These are phyloP conservation scores for Labrus mixtus DNA, from an alignment of 2,113 vertebrate genomes.

Conservation along the genomic window DNA sequence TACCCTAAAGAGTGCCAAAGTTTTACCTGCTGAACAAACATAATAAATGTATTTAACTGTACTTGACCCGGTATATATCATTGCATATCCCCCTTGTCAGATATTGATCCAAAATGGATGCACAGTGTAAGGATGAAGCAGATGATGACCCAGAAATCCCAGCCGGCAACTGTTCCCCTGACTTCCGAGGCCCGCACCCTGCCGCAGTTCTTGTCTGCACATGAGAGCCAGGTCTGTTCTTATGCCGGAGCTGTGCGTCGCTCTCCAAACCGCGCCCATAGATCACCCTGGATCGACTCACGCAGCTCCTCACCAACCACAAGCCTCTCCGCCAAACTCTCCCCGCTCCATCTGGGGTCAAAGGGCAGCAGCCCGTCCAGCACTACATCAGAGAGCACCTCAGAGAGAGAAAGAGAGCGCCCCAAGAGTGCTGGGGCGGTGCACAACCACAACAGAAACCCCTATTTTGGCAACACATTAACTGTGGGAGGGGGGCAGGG, in stretches of 20 bases:
- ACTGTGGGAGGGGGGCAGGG: conserved; percentile 55
- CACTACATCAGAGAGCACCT: conserved; percentile 88
- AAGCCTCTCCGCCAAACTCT: conserved; percentile 86
- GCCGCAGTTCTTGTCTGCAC: conserved; percentile 87
- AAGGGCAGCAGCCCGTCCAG: conserved; percentile 95
- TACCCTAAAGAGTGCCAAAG: neutral
- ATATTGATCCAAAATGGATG: conserved; percentile 89
- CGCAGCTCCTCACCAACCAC: conserved; percentile 90
- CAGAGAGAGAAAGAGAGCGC: conserved; percentile 87
- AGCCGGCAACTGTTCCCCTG: conserved; percentile 63
- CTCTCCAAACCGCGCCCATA: conserved; percentile 80
- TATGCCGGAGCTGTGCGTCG: conserved; percentile 92
- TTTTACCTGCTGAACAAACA: neutral
- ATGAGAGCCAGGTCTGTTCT: conserved; percentile 85
- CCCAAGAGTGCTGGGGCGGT: conserved; percentile 72
- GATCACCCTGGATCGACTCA: conserved; percentile 84
- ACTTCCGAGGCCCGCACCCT: conserved; percentile 81
- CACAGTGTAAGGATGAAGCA: conserved; percentile 86
- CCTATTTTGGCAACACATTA: conserved; percentile 76
- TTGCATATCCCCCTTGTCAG: conserved; percentile 49
- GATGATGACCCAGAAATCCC: conserved; percentile 78
- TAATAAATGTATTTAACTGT: neutral
- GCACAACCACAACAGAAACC: conserved; percentile 64
- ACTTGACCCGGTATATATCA: neutral
- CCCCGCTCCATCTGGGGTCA: conserved; percentile 89